Conservation (phyloP, 2,888 invertebrate species). For the Torymus auratus region DNA sequence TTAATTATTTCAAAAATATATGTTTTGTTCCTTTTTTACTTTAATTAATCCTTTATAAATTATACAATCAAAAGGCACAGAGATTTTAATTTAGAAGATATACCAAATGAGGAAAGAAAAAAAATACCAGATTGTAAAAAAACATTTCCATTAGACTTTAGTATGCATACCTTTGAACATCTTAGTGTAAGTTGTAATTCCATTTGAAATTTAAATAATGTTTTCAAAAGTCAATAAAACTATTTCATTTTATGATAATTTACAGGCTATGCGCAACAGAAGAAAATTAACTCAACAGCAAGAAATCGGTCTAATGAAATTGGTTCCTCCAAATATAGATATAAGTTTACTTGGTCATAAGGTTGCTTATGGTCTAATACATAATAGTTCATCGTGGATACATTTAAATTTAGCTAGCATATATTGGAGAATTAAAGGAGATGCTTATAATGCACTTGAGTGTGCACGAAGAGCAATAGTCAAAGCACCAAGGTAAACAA, state of each 20-base stretch:
- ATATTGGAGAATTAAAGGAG: conserved; percentile 87
- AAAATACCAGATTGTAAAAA: conserved; percentile 82
- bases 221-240: neutral
- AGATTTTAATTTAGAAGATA: conserved; percentile 68
- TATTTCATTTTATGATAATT: neutral
- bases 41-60: conserved; percentile 4
- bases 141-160: conserved; percentile 80
- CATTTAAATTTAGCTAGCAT: conserved; percentile 88
- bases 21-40: neutral
- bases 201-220: neutral
- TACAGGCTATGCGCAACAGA: conserved; percentile 78
- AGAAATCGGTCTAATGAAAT: conserved; percentile 78
- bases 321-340: conserved; percentile 72
- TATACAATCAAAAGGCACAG: conserved; percentile 47
- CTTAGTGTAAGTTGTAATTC: conserved; percentile 75
- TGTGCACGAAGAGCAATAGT: conserved; percentile 87
- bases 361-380: conserved; percentile 80
- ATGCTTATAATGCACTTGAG: conserved; percentile 87
- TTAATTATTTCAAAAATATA: neutral
- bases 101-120: conserved; percentile 70
- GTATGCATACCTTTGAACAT: conserved; percentile 83
- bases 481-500: conserved; percentile 83
- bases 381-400: conserved; percentile 87
- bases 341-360: conserved; percentile 81
- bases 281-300: conserved; percentile 78